A percentile compares a stretch with the other conserved stretches of the same genome.
Conservation (phyloP, 2,888 invertebrate genomes). For the Microctonus aethiopoides region DNA sequence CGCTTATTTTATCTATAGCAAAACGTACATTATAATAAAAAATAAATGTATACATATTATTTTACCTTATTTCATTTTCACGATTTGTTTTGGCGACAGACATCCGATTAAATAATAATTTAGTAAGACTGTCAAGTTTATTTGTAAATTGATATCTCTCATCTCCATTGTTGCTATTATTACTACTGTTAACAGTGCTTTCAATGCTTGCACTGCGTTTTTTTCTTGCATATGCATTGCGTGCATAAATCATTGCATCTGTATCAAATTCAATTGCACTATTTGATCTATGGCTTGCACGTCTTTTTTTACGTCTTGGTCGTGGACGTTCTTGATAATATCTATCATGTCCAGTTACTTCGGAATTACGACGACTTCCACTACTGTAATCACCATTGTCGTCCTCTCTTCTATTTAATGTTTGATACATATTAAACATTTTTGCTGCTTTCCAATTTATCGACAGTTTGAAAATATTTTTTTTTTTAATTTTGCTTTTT, state of each 20-base stretch:
- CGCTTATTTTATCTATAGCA: too few relatives aligned
- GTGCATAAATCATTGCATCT: constrained; percentile 58
- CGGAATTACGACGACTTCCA: constrained; percentile 66
- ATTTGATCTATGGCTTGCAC: constrained; percentile 58
- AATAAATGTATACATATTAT: not conserved
- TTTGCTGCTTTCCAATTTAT: constrained; percentile 41
- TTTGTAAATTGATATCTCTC: constrained; percentile 74
- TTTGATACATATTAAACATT: constrained; percentile 84
- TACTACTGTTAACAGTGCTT: constrained; percentile 74
- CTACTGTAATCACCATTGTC: constrained; percentile 69
- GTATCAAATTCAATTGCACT: constrained; percentile 64
- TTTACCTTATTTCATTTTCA: constrained; percentile 50
- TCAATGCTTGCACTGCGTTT: constrained; percentile 76
- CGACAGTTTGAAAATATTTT: constrained; percentile 39
- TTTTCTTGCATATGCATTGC: constrained; percentile 59
- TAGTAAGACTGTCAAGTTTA: constrained; percentile 81
- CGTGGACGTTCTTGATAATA: constrained; percentile 78
- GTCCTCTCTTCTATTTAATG: constrained; percentile 73
- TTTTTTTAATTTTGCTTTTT: constrained; percentile 37
- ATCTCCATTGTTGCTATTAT: constrained; percentile 71
- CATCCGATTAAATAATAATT: constrained; percentile 74
- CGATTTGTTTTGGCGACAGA: constrained; percentile 60
- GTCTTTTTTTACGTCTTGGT: constrained; percentile 58
- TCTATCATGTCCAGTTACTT: constrained; percentile 83
- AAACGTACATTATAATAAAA: not conserved